phyloP scores from a whole-genome alignment of 2,888 invertebrate genomes.

The Torymus aiolomorphi region DNA sequence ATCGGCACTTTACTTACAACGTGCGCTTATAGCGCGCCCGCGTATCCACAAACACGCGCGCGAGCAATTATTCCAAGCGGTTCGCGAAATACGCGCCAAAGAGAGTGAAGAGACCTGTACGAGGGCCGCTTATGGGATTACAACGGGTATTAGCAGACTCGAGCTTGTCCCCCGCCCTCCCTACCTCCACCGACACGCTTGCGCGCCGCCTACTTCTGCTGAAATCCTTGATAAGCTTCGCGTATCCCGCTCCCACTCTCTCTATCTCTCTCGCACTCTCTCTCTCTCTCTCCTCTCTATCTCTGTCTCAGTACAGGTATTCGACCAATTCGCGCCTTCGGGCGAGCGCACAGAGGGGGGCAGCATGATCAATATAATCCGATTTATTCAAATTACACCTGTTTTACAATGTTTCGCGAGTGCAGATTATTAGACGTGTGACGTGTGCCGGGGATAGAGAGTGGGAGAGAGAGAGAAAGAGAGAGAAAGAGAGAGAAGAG shows the following conservation, averaged over 20 bases:
- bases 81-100: constrained; percentile 1
- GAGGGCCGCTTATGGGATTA: constrained; percentile 72
- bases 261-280: too few species aligned
- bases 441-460: not conserved
- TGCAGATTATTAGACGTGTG: not conserved
- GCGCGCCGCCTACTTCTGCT: constrained; percentile 25
- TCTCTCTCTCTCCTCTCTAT: too few species aligned
- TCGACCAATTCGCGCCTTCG: constrained; percentile 34
- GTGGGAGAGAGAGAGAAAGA: not conserved
- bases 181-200: too few species aligned
- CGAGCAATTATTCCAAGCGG: constrained; percentile 45
- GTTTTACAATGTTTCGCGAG: constrained; percentile 38
- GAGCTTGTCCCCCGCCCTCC: constrained; percentile 20
- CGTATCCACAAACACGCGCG: not conserved
- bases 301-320: constrained; percentile 36
- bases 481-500: not conserved
- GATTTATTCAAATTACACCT: constrained; percentile 47
- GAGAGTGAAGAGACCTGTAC: constrained; percentile 23
- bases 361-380: constrained; percentile 27
- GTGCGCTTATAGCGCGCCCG: too few species aligned
- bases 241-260: not conserved
- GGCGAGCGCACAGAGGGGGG: not conserved
- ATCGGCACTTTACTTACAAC: too few species aligned
- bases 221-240: constrained; percentile 64
- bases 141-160: constrained; percentile 62